These are phyloP conservation scores for Antechinus stuartii DNA, from an alignment of 2,113 vertebrate species.

Conservation along the genomic window DNA sequence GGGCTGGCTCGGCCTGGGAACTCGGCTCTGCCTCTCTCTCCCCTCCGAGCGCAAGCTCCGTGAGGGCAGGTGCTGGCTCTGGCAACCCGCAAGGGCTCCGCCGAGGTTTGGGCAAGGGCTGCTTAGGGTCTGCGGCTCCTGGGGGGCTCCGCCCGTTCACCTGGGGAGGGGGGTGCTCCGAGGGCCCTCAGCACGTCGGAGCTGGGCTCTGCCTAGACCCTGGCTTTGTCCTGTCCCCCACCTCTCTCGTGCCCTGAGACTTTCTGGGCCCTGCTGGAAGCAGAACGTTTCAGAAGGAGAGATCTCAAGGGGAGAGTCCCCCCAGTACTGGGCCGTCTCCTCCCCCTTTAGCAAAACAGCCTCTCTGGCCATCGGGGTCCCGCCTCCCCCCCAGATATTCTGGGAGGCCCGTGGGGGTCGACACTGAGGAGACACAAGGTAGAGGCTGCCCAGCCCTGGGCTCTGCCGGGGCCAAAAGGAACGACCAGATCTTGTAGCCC, in stretches of 20 bases:
- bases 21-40: not conserved
- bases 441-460: not conserved
- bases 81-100: too few relatives aligned
- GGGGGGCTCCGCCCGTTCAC: conserved; percentile 32
- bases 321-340: too few relatives aligned
- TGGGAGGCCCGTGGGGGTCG: not conserved
- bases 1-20: not conserved
- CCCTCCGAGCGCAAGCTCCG: not conserved
- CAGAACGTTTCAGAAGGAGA: not conserved
- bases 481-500: conserved; percentile 64
- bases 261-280: conserved; percentile 32
- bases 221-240: not conserved
- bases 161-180: too few relatives aligned
- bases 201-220: not conserved
- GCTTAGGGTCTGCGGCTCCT: conserved; percentile 77
- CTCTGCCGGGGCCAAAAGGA: not conserved
- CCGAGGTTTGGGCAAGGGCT: too few relatives aligned
- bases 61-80: not conserved
- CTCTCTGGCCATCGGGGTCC: not conserved
- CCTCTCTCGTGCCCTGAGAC: rapidly evolving
- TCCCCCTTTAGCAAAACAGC: not conserved
- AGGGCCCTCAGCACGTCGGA: not conserved
- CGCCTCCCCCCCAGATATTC: not conserved
- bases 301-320: not conserved
- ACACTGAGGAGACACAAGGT: not conserved